A percentile compares a stretch with the other conserved stretches of the same genome.
phyloP scores from a whole-genome alignment of 1,140 invertebrate species.

The Drosophila sturtevanti region DNA sequence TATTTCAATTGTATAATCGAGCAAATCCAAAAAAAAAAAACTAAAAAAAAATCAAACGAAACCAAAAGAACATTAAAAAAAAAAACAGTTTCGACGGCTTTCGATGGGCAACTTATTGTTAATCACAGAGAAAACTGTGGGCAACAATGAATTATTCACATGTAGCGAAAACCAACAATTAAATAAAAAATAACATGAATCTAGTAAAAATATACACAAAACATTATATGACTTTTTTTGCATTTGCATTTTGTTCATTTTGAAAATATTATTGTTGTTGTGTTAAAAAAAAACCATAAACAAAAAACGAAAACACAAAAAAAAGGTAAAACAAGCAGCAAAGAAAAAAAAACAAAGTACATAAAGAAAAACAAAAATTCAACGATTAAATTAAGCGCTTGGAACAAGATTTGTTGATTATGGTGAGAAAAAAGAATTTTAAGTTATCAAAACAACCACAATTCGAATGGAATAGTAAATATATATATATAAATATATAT shows the following conservation, averaged over 20 bases:
- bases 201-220: constrained; percentile 60
- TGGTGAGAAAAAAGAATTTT: constrained; percentile 32
- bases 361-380: constrained; percentile 45
- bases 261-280: constrained; percentile 6
- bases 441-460: constrained; percentile 42
- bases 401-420: constrained; percentile 67
- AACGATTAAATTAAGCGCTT: constrained; percentile 80
- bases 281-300: not conserved
- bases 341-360: constrained; percentile 19
- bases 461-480: not conserved
- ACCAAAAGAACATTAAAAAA: not conserved
- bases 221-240: constrained; percentile 26
- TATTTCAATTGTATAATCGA: constrained; percentile 75
- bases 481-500: constrained; percentile 47
- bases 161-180: constrained; percentile 34
- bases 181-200: constrained; percentile 8
- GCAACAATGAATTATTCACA: constrained; percentile 30
- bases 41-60: not conserved
- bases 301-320: constrained; percentile 27
- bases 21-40: constrained; percentile 19
- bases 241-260: constrained; percentile 23
- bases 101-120: not conserved
- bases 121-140: constrained; percentile 15
- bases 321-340: constrained; percentile 18
- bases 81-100: not conserved